phyloP scores from a whole-genome alignment of 2,888 invertebrate genomes.

The Epinotia bilunana region DNA sequence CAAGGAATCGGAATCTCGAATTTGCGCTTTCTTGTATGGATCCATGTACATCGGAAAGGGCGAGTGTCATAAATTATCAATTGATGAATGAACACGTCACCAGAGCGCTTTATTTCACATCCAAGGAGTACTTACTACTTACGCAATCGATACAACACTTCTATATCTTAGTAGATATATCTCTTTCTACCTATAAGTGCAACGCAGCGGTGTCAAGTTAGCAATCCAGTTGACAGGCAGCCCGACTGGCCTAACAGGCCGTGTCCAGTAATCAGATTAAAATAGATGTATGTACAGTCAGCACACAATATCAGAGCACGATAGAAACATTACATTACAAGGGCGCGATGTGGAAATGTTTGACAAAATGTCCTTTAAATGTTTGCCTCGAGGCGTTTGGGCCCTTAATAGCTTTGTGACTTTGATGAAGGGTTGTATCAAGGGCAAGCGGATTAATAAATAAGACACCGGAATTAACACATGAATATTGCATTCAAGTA shows the following conservation, averaged over 20 bases:
- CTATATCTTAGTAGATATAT: neutral
- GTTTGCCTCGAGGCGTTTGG: constrained; percentile 40
- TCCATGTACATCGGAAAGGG: too few species aligned
- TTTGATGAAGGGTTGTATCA: constrained; percentile 35
- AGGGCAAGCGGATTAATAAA: constrained; percentile 28
- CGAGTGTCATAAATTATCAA: neutral
- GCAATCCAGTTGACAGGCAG: constrained; percentile 44
- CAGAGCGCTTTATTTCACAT: neutral
- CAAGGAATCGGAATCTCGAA: too few species aligned
- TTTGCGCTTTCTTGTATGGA: too few species aligned
- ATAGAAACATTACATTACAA: neutral
- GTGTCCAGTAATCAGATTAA: constrained; percentile 58
- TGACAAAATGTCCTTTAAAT: constrained; percentile 13
- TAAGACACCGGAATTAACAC: constrained; percentile 24
- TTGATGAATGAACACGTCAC: neutral
- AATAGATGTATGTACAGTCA: constrained; percentile 50
- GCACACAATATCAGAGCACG: neutral
- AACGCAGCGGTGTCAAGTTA: constrained; percentile 48
- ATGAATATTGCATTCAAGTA: constrained; percentile 29
- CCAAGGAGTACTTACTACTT: neutral
- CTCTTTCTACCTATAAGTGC: constrained; percentile 5
- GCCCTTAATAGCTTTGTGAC: constrained; percentile 34
- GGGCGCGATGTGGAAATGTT: constrained; percentile 11
- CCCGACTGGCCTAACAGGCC: constrained; percentile 50
- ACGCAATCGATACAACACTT: constrained; percentile 8